Conservation (phyloP, 2,113 vertebrate genomes). For the Rhinopithecus roxellana region DNA sequence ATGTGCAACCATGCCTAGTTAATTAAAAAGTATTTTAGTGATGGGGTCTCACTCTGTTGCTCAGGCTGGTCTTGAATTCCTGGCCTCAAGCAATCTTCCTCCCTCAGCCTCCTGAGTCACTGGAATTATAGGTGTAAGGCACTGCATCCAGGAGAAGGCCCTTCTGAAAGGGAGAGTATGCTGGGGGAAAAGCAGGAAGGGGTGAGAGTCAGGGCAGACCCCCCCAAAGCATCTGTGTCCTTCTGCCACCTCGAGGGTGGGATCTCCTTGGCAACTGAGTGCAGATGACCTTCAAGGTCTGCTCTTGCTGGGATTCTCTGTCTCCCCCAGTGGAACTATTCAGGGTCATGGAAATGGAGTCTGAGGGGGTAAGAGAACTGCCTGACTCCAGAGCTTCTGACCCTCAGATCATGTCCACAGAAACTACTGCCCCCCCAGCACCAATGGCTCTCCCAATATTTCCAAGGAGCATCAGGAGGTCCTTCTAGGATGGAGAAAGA, state of each 20-base stretch:
- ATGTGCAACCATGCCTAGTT: too few relatives aligned
- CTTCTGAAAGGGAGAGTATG: neutral
- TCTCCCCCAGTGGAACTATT: neutral
- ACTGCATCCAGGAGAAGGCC: too few relatives aligned
- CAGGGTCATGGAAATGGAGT: neutral
- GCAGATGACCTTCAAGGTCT: neutral
- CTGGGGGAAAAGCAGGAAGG: fast-evolving
- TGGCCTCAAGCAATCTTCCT: too few relatives aligned
- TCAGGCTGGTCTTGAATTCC: too few relatives aligned
- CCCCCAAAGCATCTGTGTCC: neutral
- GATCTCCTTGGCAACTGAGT: neutral
- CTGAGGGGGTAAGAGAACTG: neutral
- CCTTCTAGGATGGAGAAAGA: neutral
- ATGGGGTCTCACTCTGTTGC: too few relatives aligned
- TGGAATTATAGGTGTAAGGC: too few relatives aligned
- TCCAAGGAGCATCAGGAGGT: neutral
- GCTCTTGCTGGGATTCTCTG: neutral
- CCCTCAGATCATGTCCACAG: neutral
- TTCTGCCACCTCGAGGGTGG: too few relatives aligned
- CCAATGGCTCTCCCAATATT: neutral
- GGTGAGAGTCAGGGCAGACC: fast-evolving
- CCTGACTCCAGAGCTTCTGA: neutral
- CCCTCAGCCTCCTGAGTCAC: too few relatives aligned
- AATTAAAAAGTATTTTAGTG: too few relatives aligned
- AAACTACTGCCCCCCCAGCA: too few relatives aligned